Conservation (phyloP, 2,113 vertebrate species). For the Antechinus flavipes region DNA sequence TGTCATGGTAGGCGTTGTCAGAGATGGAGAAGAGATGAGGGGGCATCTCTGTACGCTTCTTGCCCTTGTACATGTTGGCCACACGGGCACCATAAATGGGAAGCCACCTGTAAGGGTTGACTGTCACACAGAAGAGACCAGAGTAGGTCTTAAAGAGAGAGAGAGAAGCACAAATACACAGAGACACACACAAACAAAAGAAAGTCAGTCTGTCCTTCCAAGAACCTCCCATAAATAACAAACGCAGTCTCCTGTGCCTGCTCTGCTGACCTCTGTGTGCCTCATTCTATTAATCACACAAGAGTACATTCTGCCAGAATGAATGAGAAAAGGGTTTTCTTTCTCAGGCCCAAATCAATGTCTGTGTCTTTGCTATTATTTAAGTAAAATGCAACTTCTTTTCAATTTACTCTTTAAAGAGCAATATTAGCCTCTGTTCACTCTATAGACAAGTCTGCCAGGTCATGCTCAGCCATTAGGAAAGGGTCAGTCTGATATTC, state of each 20-base stretch:
- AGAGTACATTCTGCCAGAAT: not conserved
- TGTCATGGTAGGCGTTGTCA: slow-evolving; percentile 65
- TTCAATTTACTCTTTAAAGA: slow-evolving; percentile 13
- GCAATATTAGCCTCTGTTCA: slow-evolving; percentile 19
- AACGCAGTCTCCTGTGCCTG: not conserved
- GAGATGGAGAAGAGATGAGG: slow-evolving; percentile 77
- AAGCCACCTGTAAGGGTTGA: slow-evolving; percentile 81
- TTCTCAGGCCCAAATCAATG: not conserved
- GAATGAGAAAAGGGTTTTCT: not conserved
- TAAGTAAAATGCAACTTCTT: slow-evolving; percentile 31
- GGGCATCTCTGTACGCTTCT: slow-evolving; percentile 68
- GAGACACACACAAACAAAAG: not conserved
- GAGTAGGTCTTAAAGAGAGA: slow-evolving; percentile 73
- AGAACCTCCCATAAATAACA: not conserved
- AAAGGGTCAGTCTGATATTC: not conserved
- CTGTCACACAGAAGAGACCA: slow-evolving; percentile 75
- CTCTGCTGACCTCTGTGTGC: not conserved
- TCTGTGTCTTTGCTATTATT: not conserved
- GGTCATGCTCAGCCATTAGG: not conserved
- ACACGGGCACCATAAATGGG: slow-evolving; percentile 55
- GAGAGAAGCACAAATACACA: not conserved
- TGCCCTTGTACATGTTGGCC: slow-evolving; percentile 73
- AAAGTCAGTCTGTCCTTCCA: not conserved
- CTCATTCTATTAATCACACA: not conserved
- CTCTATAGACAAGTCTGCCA: not conserved